Evolutionary conservation across 2,797 vertebrate genomes (phyloP), one percentile per base, ranked within the genome.

Genomic region (Pseudochromis fuscus): DNA sequence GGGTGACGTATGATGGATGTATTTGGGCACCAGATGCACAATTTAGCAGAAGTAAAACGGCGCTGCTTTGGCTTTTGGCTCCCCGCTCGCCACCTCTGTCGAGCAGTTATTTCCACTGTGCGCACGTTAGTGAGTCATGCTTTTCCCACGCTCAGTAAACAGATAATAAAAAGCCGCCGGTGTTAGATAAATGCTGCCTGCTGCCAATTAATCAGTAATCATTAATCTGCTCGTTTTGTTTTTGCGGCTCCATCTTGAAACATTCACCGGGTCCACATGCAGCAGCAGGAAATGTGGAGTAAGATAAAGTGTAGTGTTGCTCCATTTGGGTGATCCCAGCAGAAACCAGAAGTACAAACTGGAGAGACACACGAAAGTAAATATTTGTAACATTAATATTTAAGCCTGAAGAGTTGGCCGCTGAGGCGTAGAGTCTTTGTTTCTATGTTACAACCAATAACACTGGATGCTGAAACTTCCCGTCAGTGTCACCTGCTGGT

Each of bases 21-120:
- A 64, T 83, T 81, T 75, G 76, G 74, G 61, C 40, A 50, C 67
- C 71, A 86, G 82, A 83, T 83, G 77, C 57, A 55, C 69, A 45
- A 25, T 65, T 72, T 57, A 56, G 30, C 61, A 35, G 16, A 67
- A 68, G 15, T 57, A 19, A 69, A 15, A 24, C 42, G n/a, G n/a
- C 0, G 1, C 15, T 23, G 3, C 35, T 65, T 64, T 67, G 35
- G 16, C 51, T 37, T 56, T 59, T 71, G n/a, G n/a, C n/a, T n/a
- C n/a, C n/a, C n/a, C n/a, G n/a, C n/a, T n/a, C 37, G 11, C 35
- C 18, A 7, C 16, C 8, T 71, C 57, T 62, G 72, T 58, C 40
- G 62, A 71, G 31, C 52, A 45, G 37, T 19, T 24, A 1, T 58
- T 78, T 67, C 58, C 58, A 58, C 42, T 40, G 5, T 7, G 21